A percentile compares a stretch with the other conserved stretches of the same genome.
These are phyloP conservation scores for Artemia franciscana DNA, from an alignment of 1,140 invertebrate species.

Conservation along the genomic window DNA sequence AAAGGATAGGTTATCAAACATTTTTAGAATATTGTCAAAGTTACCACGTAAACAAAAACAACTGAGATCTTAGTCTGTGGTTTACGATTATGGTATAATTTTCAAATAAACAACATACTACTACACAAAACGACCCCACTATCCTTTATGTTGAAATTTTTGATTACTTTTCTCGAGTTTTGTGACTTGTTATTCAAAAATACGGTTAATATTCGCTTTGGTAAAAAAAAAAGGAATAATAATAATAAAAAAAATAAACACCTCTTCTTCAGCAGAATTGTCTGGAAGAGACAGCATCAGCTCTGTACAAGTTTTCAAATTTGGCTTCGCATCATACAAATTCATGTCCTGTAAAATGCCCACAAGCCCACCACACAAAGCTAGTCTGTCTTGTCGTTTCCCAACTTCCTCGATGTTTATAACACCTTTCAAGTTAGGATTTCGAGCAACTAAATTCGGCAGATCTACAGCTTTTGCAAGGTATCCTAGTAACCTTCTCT, in stretches of 20 bases:
- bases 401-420: background rate
- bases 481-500: background rate
- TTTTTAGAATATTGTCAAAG: no score
- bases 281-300: background rate
- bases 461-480: background rate
- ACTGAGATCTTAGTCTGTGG: no score
- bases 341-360: background rate
- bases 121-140: no score
- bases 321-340: background rate
- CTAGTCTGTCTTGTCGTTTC: background rate
- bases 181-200: no score
- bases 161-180: no score
- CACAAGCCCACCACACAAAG: background rate
- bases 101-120: no score
- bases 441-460: background rate
- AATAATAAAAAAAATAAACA: background rate
- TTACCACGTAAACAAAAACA: no score
- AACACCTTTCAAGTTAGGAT: background rate
- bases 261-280: background rate
- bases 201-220: no score
- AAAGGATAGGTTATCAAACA: no score
- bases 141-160: no score
- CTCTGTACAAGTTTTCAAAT: background rate
- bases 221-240: no score
- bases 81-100: no score